Evolutionary conservation across 2,888 invertebrate genomes (phyloP), one percentile per base, ranked within the genome.

Genomic region (Matsumyia berberina): DNA sequence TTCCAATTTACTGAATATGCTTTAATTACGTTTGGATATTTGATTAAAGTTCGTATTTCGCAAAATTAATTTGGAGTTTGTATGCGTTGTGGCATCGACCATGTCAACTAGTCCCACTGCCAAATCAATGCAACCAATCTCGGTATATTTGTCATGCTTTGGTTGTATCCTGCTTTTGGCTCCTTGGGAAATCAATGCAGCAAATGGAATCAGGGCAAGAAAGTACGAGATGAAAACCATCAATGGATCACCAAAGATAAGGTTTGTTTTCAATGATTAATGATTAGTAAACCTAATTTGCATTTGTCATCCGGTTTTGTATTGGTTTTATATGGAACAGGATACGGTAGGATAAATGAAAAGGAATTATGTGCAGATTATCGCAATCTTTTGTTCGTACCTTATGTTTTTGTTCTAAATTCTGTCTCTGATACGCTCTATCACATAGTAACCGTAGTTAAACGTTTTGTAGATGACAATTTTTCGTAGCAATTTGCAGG

Each of bases 181-280:
- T 80, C 67, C 80, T 60, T 46, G 73, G 73, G 80, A 73, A 73
- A 80, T 73, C 58, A 80, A 55, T 80, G 24, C 24, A 24, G 72
- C 44, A 64, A 15, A 51, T 64, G 15, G 9, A 12, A 72, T 58
- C 66, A 79, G 42, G 35, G 9, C 64, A 46, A 64, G 35, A 19
- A 64, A 69, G n/a, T 69, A 49, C 42, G 12, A 60, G 67, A 58
- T 57, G 64, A 15, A 57, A 64, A 12, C 72, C 42, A 72, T 57
- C 55, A 70, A 57, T 57, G 39, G 46, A 39, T 64, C 39, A 12
- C 55, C 46, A 49, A 79, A 64, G 73, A 67, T 73, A 60, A 73
- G 49, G 49, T 67, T 66, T 73, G 58, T 60, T 66, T 79, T 73
- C n/a, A 66, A 73, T 79, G 72, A 79, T 73, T 73, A 66, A 79